phyloP scores from a whole-genome alignment of 2,113 vertebrate species.

The human (Homo sapiens) region GRCh38 chr2:86505001-86505500 shows the following conservation, averaged over 20 bases:
- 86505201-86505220: background rate
- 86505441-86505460: conserved; percentile 75
- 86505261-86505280: background rate
- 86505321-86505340: background rate
- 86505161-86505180: background rate
- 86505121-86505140: background rate
- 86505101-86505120: background rate
- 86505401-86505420: background rate
- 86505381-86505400: background rate
- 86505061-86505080: background rate
- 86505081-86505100: background rate
- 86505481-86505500: conserved; percentile 77
- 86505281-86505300: background rate
- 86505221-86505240: background rate
- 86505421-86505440: background rate
- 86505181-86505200: background rate
- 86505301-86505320: background rate
- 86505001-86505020: background rate
- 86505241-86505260: background rate
- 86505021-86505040: background rate
- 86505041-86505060: background rate
- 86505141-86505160: background rate
- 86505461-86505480: conserved; percentile 84
- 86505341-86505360: background rate
- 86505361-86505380: background rate